A percentile compares a stretch with the other conserved stretches of the same genome.
Evolutionary conservation across 2,888 invertebrate genomes (phyloP).

Genomic region (Hydrotaea diabolus): DNA sequence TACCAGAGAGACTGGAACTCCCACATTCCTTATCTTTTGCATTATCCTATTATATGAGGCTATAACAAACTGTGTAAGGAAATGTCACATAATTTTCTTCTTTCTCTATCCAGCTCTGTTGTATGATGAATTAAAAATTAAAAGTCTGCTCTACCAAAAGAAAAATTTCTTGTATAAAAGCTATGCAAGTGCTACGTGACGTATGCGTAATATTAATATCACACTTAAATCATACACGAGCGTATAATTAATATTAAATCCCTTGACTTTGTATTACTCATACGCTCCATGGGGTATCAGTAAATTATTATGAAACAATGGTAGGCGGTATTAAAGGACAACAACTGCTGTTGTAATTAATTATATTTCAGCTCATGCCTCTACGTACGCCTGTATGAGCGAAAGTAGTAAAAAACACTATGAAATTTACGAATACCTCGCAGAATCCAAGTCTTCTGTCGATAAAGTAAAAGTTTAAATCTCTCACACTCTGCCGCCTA

Average conservation of each 20-base stretch:
- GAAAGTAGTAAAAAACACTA: background rate
- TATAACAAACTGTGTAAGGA: no score
- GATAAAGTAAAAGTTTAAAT: background rate
- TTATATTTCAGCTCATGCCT: background rate
- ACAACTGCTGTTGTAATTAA: slow-evolving; percentile 23
- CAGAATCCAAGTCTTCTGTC: background rate
- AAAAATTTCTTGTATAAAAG: background rate
- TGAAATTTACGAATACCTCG: background rate
- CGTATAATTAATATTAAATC: background rate
- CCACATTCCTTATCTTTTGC: no score
- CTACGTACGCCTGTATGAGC: background rate
- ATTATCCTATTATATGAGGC: no score
- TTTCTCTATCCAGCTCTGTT: no score
- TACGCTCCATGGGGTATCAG: background rate
- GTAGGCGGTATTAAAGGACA: background rate
- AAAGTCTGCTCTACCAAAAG: background rate
- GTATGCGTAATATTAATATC: background rate
- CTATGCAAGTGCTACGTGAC: background rate
- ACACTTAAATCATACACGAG: background rate
- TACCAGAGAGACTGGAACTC: no score
- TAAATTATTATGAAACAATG: no score
- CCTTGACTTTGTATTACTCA: background rate
- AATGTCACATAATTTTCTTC: no score
- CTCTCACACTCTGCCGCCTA: background rate
- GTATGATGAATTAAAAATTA: no score